phyloP scores from a whole-genome alignment of 2,797 vertebrate genomes.

The Mionectes olivaceus region DNA sequence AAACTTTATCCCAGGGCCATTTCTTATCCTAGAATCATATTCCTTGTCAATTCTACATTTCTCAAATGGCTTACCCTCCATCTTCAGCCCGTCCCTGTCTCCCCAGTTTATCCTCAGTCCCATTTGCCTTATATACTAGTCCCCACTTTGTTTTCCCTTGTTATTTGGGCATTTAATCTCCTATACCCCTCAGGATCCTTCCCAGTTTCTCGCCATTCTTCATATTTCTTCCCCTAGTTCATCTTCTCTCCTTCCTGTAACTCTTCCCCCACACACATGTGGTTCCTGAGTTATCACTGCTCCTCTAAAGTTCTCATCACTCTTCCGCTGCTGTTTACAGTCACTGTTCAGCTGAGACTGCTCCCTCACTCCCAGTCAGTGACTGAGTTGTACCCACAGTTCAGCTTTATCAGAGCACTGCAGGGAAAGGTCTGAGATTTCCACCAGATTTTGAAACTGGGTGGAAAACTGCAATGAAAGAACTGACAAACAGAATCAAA shows the following conservation, averaged over 20 bases:
- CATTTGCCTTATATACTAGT: neutral
- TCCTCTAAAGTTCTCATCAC: neutral
- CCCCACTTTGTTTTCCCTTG: neutral
- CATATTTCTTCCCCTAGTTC: neutral
- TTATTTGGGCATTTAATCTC: neutral
- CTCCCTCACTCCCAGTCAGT: neutral
- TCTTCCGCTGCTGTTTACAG: neutral
- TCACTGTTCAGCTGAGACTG: neutral
- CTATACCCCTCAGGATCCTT: rapidly evolving
- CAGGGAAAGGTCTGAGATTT: neutral
- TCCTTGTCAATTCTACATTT: neutral
- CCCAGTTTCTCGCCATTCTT: neutral
- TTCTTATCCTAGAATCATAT: neutral
- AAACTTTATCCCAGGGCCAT: neutral
- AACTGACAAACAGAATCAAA: neutral
- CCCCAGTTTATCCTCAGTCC: neutral
- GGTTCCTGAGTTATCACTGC: neutral
- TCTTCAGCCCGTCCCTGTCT: neutral
- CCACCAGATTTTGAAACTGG: neutral
- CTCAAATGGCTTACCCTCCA: neutral
- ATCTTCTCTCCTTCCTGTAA: neutral
- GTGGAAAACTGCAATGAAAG: neutral
- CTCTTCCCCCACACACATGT: rapidly evolving
- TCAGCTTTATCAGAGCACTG: neutral
- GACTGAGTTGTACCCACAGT: neutral